Evolutionary conservation across 1,140 invertebrate species (phyloP), one percentile per base, ranked within the genome.

Genomic region (Drosophila simulans): DNA sequence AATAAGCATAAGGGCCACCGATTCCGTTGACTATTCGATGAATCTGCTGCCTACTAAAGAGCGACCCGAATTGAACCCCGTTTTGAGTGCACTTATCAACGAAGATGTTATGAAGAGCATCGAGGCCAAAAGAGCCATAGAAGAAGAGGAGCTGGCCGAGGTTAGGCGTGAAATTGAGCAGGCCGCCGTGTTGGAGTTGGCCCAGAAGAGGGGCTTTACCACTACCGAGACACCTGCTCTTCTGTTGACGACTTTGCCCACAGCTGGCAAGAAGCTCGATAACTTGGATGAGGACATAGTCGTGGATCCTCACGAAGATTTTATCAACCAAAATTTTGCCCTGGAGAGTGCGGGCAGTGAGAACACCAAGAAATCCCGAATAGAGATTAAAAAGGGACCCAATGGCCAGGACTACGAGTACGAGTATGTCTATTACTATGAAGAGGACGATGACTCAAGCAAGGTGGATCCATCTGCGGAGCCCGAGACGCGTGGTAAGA

Each of bases 371-470:
- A 94, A 94, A 39, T 95, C 95, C 1, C 92, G 95, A 66, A 95
- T 96, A 66, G 94, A 97, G 93, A 95, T 97, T 31, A 97, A 97
- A 80, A 97, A 97, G 92, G 97, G 96, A 25, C 96, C 96, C n/a
- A 97, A 97, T 83, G 97, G 97, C 4, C 95, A 97, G 92, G 97
- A 97, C 79, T 97, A 98, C 81, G 97, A 98, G 92, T 97, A 97
- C 90, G 97, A 97, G 90, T 98, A 98, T 77, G 96, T 97, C 17
- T 98, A 98, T 83, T 98, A 98, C 90, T 97, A 98, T 80, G 97
- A 97, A 66, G 96, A 97, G 72, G 96, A 97, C 65, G 96, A 97
- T 2, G 95, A 95, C 35, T 95, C 95, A 52, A 93, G 91, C 51
- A 82, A 90, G 39, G 53, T 53, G 4, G 46, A 85, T 1, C 53